Conservation (phyloP, 1,140 invertebrate species). For the Maconellicoccus hirsutus region DNA sequence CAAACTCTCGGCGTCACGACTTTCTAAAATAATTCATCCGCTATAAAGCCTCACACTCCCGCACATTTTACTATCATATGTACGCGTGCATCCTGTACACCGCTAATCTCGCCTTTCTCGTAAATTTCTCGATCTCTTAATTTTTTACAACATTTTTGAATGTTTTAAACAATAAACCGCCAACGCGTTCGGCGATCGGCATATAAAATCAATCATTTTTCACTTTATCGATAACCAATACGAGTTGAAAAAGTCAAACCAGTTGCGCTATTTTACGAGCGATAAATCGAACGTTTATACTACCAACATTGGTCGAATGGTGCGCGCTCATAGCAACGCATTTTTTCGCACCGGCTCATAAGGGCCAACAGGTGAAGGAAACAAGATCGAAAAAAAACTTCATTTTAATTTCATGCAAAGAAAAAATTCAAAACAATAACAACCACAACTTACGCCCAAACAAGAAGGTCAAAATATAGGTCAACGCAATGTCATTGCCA, state of each 20-base stretch:
- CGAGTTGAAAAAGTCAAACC: neutral
- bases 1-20: neutral
- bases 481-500: constrained; percentile 7
- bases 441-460: neutral
- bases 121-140: neutral
- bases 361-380: neutral
- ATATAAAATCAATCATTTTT: constrained; percentile 10
- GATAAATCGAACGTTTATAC: neutral
- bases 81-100: neutral
- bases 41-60: neutral
- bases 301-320: too few species aligned
- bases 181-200: neutral
- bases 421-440: neutral
- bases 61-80: neutral
- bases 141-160: neutral
- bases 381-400: neutral
- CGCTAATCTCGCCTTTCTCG: neutral
- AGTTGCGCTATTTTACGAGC: neutral
- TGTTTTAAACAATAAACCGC: neutral
- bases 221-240: neutral
- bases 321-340: too few species aligned
- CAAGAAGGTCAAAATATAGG: constrained; percentile 3
- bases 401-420: neutral
- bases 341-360: too few species aligned
- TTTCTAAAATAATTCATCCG: neutral